Evolutionary conservation across 2,888 invertebrate genomes (phyloP).

Genomic region (Dione vanillae): DNA sequence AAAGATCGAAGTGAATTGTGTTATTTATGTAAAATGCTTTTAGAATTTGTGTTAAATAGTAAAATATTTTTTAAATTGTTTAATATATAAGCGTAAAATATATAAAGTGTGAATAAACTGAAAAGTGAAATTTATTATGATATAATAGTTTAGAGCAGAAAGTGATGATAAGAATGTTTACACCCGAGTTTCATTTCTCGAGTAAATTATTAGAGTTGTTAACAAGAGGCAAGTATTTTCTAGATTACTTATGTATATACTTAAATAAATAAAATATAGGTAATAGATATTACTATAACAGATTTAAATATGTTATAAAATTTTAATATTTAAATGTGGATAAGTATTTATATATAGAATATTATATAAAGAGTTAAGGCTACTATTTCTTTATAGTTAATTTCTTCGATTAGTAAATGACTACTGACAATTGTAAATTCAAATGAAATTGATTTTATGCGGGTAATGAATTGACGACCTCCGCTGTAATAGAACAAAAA

Average conservation of each 20-base stretch:
- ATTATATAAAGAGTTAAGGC: too few species aligned
- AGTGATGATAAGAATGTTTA: slow-evolving; percentile 62
- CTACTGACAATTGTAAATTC: too few species aligned
- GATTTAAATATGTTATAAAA: too few species aligned
- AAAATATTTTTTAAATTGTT: background rate
- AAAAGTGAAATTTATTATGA: slow-evolving; percentile 39
- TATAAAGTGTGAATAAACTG: slow-evolving; percentile 19
- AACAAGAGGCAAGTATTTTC: slow-evolving; percentile 67
- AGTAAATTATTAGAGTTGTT: slow-evolving; percentile 75
- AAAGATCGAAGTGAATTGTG: slow-evolving; percentile 5
- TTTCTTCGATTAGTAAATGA: too few species aligned
- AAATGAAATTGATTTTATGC: too few species aligned
- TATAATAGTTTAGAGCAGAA: slow-evolving; percentile 39
- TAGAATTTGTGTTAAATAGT: background rate
- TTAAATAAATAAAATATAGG: background rate
- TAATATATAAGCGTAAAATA: background rate
- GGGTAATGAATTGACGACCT: too few species aligned
- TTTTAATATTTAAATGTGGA: too few species aligned
- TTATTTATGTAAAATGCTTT: background rate
- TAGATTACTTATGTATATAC: background rate
- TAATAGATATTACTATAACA: background rate
- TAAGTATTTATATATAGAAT: too few species aligned
- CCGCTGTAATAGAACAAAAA: too few species aligned
- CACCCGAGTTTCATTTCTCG: slow-evolving; percentile 76
- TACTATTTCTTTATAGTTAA: too few species aligned